Evolutionary conservation across 1,140 invertebrate genomes (phyloP), one percentile per base, ranked within the genome.

Genomic region (Ostrea edulis): DNA sequence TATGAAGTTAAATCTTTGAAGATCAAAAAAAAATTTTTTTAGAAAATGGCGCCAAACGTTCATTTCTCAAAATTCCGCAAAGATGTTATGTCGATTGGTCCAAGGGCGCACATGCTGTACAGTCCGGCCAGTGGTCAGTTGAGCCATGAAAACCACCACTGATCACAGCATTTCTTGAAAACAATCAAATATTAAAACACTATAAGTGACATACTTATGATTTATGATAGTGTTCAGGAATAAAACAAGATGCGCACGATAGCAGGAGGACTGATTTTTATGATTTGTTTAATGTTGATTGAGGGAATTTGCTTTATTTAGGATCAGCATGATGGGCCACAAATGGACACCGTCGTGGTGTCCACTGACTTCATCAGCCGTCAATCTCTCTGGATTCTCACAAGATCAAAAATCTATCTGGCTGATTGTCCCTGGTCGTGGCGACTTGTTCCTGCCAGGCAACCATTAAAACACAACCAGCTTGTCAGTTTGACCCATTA

Each of bases 121-220:
- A 29, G 9, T 29, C 68, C 68, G 22, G 9, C 25, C 25, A 77
- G 22, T 35, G 68, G 68, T 77, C 68, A 77, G 68, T 77, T 29
- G 11, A 35, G 25, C 68, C 8, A 12, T 77, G 29, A 77, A 77
- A 77, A 77, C 9, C 8, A 77, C 68, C 11, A 35, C 9, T 77
- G 68, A 77, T 77, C 68, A 77, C 22, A 77, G 68, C 22, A 71
- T 29, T 25, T 77, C 29, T 77, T 35, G 68, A 29, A 77, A 77
- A 77, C 14, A 35, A 77, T 77, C 35, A 77, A 77, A 77, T 77
- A 77, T 77, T 44, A 77, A 77, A 77, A 77, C 68, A 77, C 68
- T 25, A 77, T 77, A 77, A 77, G 68, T 25, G 68, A 25, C 25
- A 77, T 12, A 77, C 2, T 7, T 62, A 77, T 77, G 68, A 77